Base-by-base conservation (phyloP, 2,888 invertebrate genomes). In the Ophraella communa region DNA sequence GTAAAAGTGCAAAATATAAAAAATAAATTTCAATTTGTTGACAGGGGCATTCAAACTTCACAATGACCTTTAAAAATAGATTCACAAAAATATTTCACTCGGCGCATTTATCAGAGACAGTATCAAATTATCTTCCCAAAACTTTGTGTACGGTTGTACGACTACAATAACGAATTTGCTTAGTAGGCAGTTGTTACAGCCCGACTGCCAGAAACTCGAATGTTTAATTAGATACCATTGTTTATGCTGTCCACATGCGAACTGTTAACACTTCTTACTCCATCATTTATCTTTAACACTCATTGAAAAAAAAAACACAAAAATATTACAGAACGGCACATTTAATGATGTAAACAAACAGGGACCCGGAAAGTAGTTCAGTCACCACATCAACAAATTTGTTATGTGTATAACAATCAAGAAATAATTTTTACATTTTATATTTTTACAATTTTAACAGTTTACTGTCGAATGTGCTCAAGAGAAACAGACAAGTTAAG, bases 221-320 rank as follows among this genome's bases (percentile, higher is more conserved):
- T 54, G 54, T 54, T 54, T 54, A 54, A 54, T 54, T 54, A 39
- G 54, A 54, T 24, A 54, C 54, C 39, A 54, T 54, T 54, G 54
- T 54, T 54, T 54, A 54, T 53, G 8, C 39, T 54, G 54, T 39
- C 39, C 54, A 54, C 54, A 54, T 39, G 21, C 39, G 54, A 54
- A 54, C 39, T 42, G 21, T 23, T 21, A 23, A 54, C 54, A 54
- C 42, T 42, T 54, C 39, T 54, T 39, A 39, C 54, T 39, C 14
- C 39, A 39, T 39, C 54, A 54, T 54, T 54, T 39, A 54, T 54
- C 54, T 39, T 39, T 21, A 21, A 21, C 30, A 14, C 42, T n/a
- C 39, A 54, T 39, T 51, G 17, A 51, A 51, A 51, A 47, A 44
- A 45, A 17, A 51, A 27, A 8, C 14, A n/a, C n/a, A n/a, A n/a